phyloP scores from a whole-genome alignment of 1,140 invertebrate genomes.

The Leptestheria dahalacensis region DNA sequence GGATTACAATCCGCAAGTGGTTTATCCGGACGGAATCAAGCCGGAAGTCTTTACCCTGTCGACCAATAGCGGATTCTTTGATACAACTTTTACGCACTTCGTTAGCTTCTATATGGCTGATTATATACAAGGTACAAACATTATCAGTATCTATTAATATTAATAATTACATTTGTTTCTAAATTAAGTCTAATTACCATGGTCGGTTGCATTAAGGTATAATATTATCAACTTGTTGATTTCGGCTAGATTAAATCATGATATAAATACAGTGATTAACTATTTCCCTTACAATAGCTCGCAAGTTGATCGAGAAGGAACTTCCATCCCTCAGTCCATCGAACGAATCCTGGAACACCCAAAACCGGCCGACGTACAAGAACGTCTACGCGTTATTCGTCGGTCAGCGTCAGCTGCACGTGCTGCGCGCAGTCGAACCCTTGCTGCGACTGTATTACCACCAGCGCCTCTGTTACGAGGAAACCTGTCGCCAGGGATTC shows the following conservation, averaged over 20 bases:
- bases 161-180: too few species aligned
- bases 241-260: too few species aligned
- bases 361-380: too few species aligned
- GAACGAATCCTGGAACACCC: too few species aligned
- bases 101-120: conserved; percentile 68
- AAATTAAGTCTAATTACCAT: too few species aligned
- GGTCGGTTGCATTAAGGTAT: too few species aligned
- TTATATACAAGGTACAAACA: conserved; percentile 47
- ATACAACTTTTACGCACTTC: conserved; percentile 49
- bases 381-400: conserved; percentile 47
- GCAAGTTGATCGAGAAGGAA: conserved; percentile 39
- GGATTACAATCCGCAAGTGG: conserved; percentile 49
- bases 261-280: conserved; percentile 2
- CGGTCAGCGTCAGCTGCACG: conserved; percentile 39
- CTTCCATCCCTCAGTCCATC: conserved; percentile 30
- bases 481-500: conserved; percentile 2
- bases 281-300: conserved; percentile 31
- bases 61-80: conserved; percentile 65
- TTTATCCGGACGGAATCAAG: conserved; percentile 34
- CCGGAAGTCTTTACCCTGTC: conserved; percentile 48
- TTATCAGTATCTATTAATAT: not conserved
- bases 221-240: too few species aligned
- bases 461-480: conserved; percentile 28
- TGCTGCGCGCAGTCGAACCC: conserved; percentile 55
- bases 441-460: conserved; percentile 42